These are phyloP conservation scores for Oceanodroma leucorhoa DNA, from an alignment of 2,797 vertebrate genomes.

Conservation along the genomic window DNA sequence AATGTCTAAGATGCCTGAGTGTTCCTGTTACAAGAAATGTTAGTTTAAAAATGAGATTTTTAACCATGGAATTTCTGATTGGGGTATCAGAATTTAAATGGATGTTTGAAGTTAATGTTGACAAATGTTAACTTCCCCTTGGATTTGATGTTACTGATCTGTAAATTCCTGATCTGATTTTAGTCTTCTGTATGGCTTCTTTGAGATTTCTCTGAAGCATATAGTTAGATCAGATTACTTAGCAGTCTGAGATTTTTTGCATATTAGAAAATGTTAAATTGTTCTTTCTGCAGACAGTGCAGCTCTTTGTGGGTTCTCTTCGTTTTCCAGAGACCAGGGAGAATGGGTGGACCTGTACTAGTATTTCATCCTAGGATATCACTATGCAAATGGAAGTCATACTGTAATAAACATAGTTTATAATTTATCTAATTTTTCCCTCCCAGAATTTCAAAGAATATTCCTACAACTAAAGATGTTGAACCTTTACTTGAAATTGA, in stretches of 20 bases:
- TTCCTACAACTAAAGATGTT: slow-evolving; percentile 97
- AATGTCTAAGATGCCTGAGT: neutral
- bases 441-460: slow-evolving; percentile 91
- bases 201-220: neutral
- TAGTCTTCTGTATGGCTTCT: neutral
- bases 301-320: neutral
- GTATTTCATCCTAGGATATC: neutral
- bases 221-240: neutral
- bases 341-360: neutral
- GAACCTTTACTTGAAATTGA: slow-evolving; percentile 98
- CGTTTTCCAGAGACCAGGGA: neutral
- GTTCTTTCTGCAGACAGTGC: neutral
- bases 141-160: neutral
- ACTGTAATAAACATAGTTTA: neutral
- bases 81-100: neutral
- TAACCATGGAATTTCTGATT: neutral
- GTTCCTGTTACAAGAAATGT: neutral
- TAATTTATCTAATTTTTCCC: neutral
- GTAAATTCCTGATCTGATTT: neutral
- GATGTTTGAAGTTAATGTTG: neutral
- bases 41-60: neutral
- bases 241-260: neutral
- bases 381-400: neutral
- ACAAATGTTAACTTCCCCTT: neutral
- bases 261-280: neutral